A percentile compares a stretch with the other conserved stretches of the same genome.
Evolutionary conservation across 2,888 invertebrate species (phyloP).

Genomic region (Aphidoletes aphidimyza): DNA sequence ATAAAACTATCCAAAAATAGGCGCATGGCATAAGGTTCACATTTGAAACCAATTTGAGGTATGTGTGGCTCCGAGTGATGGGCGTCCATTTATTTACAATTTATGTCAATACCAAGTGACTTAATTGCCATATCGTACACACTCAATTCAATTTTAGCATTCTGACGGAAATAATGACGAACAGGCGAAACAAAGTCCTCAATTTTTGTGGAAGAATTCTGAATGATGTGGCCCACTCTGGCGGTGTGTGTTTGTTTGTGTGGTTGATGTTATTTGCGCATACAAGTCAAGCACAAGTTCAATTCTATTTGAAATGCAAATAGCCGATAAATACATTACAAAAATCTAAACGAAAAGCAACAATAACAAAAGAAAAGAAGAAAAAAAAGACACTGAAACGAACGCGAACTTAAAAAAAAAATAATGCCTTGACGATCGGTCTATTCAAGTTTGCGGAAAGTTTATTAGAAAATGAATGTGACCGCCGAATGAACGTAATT

Average conservation of each 20-base stretch:
- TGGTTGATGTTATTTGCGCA: neutral
- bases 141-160: too few species aligned
- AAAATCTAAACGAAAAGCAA: too few species aligned
- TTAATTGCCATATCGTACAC: neutral
- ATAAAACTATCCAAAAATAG: neutral
- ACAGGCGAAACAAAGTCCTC: neutral
- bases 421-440: too few species aligned
- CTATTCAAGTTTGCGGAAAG: slow-evolving; percentile 26
- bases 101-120: neutral
- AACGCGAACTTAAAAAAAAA: too few species aligned
- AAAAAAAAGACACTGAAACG: too few species aligned
- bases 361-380: neutral
- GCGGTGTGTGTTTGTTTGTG: too few species aligned
- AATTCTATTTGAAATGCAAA: slow-evolving; percentile 43
- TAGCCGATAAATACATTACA: neutral
- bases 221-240: too few species aligned
- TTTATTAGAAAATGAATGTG: neutral
- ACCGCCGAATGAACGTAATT: slow-evolving; percentile 3
- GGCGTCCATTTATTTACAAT: too few species aligned
- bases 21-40: neutral
- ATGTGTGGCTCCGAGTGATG: too few species aligned
- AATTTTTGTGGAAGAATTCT: too few species aligned
- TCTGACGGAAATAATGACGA: neutral
- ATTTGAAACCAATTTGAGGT: neutral
- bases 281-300: slow-evolving; percentile 45